These are phyloP conservation scores for Thunnus thynnus DNA, from an alignment of 2,113 vertebrate species.

Conservation along the genomic window DNA sequence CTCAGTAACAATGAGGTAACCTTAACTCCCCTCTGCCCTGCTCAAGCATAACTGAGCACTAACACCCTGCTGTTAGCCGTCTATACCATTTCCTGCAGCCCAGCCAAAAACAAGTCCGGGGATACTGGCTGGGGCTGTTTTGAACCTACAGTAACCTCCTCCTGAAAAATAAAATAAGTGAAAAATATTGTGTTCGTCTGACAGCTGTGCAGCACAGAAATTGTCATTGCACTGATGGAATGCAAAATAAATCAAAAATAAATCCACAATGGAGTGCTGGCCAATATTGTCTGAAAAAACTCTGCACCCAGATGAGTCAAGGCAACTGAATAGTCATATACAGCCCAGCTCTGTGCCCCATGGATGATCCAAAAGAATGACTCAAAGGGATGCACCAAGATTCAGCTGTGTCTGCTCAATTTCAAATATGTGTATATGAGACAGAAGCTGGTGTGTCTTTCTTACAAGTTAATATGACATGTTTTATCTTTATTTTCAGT, in stretches of 20 bases:
- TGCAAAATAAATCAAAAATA: conserved; percentile 51
- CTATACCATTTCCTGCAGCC: conserved; percentile 17
- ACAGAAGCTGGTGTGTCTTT: neutral
- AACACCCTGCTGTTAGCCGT: conserved; percentile 17
- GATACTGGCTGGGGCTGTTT: conserved; percentile 20
- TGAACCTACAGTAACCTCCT: conserved; percentile 5
- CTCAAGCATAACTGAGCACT: conserved; percentile 10
- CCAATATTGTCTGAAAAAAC: conserved; percentile 30
- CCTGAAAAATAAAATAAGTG: conserved; percentile 9
- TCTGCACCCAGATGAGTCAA: conserved; percentile 23
- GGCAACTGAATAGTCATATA: conserved; percentile 2
- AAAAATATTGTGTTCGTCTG: conserved; percentile 43
- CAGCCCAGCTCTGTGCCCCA: neutral
- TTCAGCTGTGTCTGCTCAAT: conserved; percentile 15
- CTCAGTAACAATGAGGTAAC: conserved; percentile 17
- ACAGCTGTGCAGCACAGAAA: conserved; percentile 15
- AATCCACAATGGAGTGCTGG: conserved; percentile 11
- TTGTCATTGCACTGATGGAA: conserved; percentile 24
- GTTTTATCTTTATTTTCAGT: neutral
- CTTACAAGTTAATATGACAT: neutral
- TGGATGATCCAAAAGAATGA: conserved; percentile 18
- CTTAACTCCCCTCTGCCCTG: neutral
- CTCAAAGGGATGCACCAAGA: neutral
- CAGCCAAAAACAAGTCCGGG: conserved; percentile 52
- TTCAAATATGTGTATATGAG: neutral